phyloP scores from a whole-genome alignment of 2,888 invertebrate species.

The Nymphalis c-album region DNA sequence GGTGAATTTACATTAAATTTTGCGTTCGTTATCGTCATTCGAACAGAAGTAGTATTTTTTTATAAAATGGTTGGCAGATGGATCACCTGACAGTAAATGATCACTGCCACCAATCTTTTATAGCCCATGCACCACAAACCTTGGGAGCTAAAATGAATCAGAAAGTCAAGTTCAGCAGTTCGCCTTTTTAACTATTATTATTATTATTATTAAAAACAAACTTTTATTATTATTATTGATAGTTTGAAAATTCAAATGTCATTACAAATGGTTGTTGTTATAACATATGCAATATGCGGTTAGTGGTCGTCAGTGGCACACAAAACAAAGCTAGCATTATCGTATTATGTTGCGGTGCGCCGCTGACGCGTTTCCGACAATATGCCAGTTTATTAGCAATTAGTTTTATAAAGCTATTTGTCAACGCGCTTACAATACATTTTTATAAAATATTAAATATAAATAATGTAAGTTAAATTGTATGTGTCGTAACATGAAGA shows the following conservation, averaged over 20 bases:
- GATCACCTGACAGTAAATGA: no score
- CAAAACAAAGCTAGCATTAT: conserved; percentile 35
- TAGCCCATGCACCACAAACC: no score
- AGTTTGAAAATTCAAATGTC: background rate
- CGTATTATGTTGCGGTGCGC: conserved; percentile 30
- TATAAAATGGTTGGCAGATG: no score
- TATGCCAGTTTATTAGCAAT: conserved; percentile 15
- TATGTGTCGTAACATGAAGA: background rate
- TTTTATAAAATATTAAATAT: background rate
- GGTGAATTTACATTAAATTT: no score
- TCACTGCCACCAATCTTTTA: no score
- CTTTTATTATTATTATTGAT: background rate
- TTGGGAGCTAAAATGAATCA: no score
- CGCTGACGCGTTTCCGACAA: conserved; percentile 19
- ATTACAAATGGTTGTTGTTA: background rate
- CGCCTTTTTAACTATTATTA: no score
- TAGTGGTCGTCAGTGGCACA: conserved; percentile 27
- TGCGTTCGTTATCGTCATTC: no score
- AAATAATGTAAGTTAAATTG: background rate
- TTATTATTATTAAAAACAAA: no score
- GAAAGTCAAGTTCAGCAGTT: no score
- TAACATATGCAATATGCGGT: conserved; percentile 27
- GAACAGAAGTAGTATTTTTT: no score
- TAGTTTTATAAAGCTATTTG: conserved; percentile 10
- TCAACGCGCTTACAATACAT: background rate